These are phyloP conservation scores for Candidula unifasciata DNA, from an alignment of 2,888 invertebrate genomes.

Conservation along the genomic window DNA sequence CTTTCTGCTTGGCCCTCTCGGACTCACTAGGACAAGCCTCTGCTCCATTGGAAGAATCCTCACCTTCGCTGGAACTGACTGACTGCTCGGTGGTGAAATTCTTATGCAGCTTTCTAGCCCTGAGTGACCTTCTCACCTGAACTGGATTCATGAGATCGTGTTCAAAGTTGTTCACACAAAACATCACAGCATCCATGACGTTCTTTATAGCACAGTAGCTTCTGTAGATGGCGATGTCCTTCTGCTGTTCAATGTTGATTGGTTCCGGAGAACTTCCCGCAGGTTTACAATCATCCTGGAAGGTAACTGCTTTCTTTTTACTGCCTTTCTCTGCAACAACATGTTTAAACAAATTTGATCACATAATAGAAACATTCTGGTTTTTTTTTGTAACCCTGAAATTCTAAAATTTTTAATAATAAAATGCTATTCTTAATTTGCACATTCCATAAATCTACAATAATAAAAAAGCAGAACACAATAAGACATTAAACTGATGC, in stretches of 20 bases:
- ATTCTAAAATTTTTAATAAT: too few species aligned
- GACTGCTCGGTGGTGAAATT: constrained; percentile 47
- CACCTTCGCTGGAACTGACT: constrained; percentile 58
- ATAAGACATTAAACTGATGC: too few species aligned
- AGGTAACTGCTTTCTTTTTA: constrained; percentile 66
- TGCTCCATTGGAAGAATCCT: constrained; percentile 52
- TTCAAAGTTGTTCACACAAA: constrained; percentile 66
- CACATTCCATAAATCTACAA: too few species aligned
- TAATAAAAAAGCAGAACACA: background rate
- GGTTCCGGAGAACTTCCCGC: constrained; percentile 42
- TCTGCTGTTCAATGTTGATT: constrained; percentile 69
- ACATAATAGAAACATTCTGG: background rate
- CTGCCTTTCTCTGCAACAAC: constrained; percentile 51
- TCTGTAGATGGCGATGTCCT: constrained; percentile 70
- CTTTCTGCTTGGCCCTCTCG: constrained; percentile 21
- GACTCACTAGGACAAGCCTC: constrained; percentile 31
- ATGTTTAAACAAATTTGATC: background rate
- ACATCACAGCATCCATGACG: constrained; percentile 72
- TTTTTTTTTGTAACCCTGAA: too few species aligned
- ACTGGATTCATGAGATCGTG: constrained; percentile 66
- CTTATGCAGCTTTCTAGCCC: constrained; percentile 44
- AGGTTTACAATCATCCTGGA: constrained; percentile 54
- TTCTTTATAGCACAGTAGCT: constrained; percentile 73
- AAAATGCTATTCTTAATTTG: too few species aligned
- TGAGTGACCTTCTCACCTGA: constrained; percentile 46